phyloP scores from a whole-genome alignment of 2,797 vertebrate genomes.

The Oceanodroma leucorhoa region DNA sequence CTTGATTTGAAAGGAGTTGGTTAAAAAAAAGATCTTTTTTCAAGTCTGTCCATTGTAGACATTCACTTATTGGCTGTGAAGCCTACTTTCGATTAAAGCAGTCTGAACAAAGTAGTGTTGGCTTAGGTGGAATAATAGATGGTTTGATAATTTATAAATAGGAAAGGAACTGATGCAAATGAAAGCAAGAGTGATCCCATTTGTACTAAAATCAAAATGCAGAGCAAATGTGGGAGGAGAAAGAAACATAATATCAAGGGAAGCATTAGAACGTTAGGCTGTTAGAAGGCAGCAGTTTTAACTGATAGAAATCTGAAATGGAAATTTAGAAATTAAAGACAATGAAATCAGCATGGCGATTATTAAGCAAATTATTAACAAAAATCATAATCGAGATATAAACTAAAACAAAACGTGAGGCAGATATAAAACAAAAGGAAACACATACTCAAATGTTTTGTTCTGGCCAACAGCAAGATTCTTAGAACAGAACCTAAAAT shows the following conservation, averaged over 20 bases:
- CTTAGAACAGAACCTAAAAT: neutral
- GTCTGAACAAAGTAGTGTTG: neutral
- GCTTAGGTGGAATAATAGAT: neutral
- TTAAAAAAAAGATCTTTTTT: neutral
- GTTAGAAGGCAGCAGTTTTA: neutral
- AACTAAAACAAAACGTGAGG: neutral
- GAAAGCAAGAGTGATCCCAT: neutral
- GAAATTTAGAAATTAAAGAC: conserved; percentile 1
- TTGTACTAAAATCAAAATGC: conserved; percentile 1
- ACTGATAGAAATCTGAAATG: neutral
- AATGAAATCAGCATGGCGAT: neutral
- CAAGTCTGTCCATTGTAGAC: neutral
- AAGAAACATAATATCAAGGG: neutral
- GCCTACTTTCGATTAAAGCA: neutral
- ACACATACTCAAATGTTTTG: neutral
- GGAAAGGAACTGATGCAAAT: conserved; percentile 6
- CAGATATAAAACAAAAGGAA: neutral
- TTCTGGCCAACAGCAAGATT: neutral
- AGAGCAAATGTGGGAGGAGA: neutral
- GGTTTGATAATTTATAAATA: neutral
- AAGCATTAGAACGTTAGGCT: neutral
- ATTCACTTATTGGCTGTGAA: neutral
- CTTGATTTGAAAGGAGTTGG: neutral
- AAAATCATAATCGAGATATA: neutral
- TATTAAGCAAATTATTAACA: neutral